These are phyloP conservation scores for Aplidium turbinatum DNA, from an alignment of 23 tunicate genomes.

Conservation along the genomic window DNA sequence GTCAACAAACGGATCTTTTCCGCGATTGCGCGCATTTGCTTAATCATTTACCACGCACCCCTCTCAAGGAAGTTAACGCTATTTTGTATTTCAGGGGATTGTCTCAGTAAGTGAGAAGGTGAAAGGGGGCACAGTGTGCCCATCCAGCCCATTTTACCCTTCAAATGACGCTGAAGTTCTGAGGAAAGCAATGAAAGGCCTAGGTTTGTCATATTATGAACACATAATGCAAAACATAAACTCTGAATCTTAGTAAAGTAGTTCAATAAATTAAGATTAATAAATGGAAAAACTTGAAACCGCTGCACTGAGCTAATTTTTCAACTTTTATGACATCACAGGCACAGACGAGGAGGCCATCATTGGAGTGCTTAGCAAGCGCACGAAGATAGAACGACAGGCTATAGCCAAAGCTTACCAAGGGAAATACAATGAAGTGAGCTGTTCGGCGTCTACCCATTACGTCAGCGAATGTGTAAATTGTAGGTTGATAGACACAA, in stretches of 20 bases:
- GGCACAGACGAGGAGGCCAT: slow-evolving; percentile 74
- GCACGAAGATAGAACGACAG: slow-evolving; percentile 68
- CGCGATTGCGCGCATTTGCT: no score
- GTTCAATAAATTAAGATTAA: no score
- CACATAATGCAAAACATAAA: no score
- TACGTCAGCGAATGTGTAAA: neutral
- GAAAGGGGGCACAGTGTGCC: slow-evolving; percentile 81
- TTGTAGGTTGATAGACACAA: no score
- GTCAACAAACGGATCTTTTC: no score
- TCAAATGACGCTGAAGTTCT: slow-evolving; percentile 73
- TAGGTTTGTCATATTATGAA: slow-evolving; percentile 59
- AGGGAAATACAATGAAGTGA: slow-evolving; percentile 63
- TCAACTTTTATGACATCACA: no score
- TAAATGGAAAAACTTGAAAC: no score
- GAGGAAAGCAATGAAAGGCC: slow-evolving; percentile 73
- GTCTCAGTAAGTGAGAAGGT: slow-evolving; percentile 78
- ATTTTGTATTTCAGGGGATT: slow-evolving; percentile 46
- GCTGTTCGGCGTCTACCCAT: no score
- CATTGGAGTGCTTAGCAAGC: slow-evolving; percentile 56
- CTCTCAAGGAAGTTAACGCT: no score
- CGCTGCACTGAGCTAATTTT: no score
- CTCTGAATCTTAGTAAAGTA: no score
- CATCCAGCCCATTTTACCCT: slow-evolving; percentile 62
- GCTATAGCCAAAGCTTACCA: slow-evolving; percentile 50
- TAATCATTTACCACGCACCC: no score